Percentiles rank a stretch among this genome's conserved stretches.
Evolutionary conservation across 2,888 invertebrate species (phyloP).

Genomic region (Monopis laevigella): DNA sequence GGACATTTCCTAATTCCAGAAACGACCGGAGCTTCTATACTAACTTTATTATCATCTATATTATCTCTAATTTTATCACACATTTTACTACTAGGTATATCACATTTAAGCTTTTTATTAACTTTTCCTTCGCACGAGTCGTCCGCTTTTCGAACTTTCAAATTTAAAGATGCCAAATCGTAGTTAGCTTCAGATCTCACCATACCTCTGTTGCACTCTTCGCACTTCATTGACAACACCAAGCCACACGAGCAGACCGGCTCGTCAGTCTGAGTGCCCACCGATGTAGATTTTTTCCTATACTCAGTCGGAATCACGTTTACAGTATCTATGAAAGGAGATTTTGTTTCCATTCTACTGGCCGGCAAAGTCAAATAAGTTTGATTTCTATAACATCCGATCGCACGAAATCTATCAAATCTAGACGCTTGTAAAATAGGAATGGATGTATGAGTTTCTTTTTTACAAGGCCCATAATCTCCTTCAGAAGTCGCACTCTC

Average conservation of each 20-base stretch:
- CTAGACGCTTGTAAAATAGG: slow-evolving; percentile 58
- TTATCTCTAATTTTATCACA: slow-evolving; percentile 34
- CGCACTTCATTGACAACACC: slow-evolving; percentile 33
- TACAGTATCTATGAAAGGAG: slow-evolving; percentile 42
- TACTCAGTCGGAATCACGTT: slow-evolving; percentile 35
- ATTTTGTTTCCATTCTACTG: slow-evolving; percentile 43
- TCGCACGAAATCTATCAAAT: slow-evolving; percentile 54
- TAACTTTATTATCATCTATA: slow-evolving; percentile 28
- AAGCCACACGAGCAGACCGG: slow-evolving; percentile 43
- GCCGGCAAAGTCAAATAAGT: slow-evolving; percentile 55
- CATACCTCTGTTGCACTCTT: slow-evolving; percentile 36
- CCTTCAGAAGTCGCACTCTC: slow-evolving; percentile 34
- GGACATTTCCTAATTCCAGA: slow-evolving; percentile 16
- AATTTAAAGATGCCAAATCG: slow-evolving; percentile 39
- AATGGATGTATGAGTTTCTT: slow-evolving; percentile 48
- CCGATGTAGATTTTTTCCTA: slow-evolving; percentile 42
- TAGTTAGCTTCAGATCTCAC: slow-evolving; percentile 51
- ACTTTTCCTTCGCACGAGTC: slow-evolving; percentile 35
- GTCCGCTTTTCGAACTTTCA: slow-evolving; percentile 44
- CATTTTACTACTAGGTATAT: slow-evolving; percentile 43
- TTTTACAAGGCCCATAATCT: slow-evolving; percentile 30
- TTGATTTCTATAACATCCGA: slow-evolving; percentile 56
- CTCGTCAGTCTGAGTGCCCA: slow-evolving; percentile 54
- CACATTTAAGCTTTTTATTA: slow-evolving; percentile 57
- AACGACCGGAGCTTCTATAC: slow-evolving; percentile 10